These are phyloP conservation scores for Deroptyus accipitrinus DNA, from an alignment of 2,113 vertebrate species.

Conservation along the genomic window DNA sequence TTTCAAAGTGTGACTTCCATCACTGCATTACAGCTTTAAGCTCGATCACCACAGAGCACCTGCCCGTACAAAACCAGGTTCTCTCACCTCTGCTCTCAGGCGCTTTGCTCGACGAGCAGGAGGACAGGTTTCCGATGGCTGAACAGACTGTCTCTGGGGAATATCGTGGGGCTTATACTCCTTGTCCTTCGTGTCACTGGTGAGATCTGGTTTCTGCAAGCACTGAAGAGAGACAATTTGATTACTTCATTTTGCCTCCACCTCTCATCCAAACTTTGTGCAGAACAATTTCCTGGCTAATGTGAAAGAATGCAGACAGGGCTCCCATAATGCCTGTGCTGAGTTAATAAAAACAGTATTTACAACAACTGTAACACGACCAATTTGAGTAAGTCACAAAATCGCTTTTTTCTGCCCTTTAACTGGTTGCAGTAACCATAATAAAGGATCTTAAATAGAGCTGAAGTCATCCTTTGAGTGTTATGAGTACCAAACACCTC, in stretches of 20 bases:
- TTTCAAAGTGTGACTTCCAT: not conserved
- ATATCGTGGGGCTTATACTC: constrained; percentile 88
- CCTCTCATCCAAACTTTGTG: not conserved
- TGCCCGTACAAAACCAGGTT: fast-evolving
- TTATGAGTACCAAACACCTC: not conserved
- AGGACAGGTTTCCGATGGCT: constrained; percentile 71
- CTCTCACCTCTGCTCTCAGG: constrained; percentile 86
- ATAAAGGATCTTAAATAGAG: not conserved
- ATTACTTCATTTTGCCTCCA: not conserved
- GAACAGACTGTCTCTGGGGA: constrained; percentile 79
- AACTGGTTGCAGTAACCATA: not conserved
- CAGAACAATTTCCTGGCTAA: not conserved
- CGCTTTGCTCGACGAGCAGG: constrained; percentile 88
- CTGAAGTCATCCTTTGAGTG: not conserved
- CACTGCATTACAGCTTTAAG: fast-evolving
- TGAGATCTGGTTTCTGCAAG: constrained; percentile 83
- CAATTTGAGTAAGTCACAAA: not conserved
- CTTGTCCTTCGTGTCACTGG: constrained; percentile 80
- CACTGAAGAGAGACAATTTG: constrained; percentile 71
- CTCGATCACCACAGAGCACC: fast-evolving
- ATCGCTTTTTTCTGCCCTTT: not conserved
- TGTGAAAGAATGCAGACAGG: not conserved
- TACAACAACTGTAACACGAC: not conserved
- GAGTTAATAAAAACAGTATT: not conserved
- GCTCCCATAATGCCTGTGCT: not conserved